phyloP scores from a whole-genome alignment of 2,113 vertebrate genomes.

The Callionymus lyra region DNA sequence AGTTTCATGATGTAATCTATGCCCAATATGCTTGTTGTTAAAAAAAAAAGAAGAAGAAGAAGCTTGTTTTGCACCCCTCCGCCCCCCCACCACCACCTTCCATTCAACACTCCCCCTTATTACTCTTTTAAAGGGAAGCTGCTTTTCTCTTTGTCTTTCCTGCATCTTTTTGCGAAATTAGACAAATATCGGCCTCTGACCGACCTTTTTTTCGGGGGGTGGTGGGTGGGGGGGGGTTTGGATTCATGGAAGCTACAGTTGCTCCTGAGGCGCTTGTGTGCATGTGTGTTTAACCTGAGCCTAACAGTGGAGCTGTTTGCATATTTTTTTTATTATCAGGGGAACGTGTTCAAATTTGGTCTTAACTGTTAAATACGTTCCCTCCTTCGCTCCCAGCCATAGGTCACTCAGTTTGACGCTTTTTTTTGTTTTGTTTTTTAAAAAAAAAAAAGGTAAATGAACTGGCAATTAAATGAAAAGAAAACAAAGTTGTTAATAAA shows the following conservation, averaged over 20 bases:
- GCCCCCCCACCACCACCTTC: no score
- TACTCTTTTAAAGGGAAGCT: neutral
- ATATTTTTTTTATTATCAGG: constrained; percentile 12
- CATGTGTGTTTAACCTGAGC: constrained; percentile 21
- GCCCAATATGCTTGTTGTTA: constrained; percentile 50
- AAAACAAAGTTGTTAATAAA: constrained; percentile 13
- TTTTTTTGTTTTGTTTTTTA: constrained; percentile 8
- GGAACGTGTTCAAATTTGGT: constrained; percentile 18
- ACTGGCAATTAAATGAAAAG: constrained; percentile 5
- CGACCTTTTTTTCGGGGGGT: no score
- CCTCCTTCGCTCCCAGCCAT: constrained; percentile 16
- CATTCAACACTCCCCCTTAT: constrained; percentile 33
- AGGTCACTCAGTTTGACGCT: constrained; percentile 31
- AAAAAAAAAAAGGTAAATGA: no score
- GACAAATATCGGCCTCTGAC: no score
- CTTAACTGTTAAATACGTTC: constrained; percentile 41
- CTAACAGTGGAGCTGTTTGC: constrained; percentile 13
- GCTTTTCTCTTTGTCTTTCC: constrained; percentile 3
- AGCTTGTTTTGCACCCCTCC: no score
- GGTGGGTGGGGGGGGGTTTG: no score
- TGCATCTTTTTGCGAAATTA: no score
- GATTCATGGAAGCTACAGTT: constrained; percentile 7
- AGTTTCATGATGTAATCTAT: constrained; percentile 62
- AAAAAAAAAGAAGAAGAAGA: no score
- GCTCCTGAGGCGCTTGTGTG: constrained; percentile 25